phyloP scores from a whole-genome alignment of 2,113 vertebrate species.

The Mirounga angustirostris region DNA sequence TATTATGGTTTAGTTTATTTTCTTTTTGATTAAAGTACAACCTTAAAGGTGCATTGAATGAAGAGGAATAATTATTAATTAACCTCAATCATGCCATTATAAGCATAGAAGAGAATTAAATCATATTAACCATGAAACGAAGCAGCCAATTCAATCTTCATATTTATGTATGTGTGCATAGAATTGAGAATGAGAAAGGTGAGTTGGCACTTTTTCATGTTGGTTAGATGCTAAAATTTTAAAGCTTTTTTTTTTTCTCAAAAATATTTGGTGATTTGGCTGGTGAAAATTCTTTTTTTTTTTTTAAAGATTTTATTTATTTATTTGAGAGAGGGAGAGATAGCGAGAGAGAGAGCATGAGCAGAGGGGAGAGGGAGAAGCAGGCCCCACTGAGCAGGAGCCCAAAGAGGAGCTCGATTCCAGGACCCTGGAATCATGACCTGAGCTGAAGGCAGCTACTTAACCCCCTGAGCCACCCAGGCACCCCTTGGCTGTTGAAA shows the following conservation, averaged over 20 bases:
- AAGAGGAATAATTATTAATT: background rate
- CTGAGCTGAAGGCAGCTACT: background rate
- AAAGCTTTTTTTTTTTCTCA: background rate
- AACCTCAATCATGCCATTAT: background rate
- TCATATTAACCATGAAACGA: background rate
- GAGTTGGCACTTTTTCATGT: background rate
- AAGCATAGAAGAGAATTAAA: background rate
- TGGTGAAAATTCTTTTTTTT: background rate
- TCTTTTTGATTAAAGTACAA: background rate
- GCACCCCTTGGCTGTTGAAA: background rate
- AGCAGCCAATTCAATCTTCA: background rate
- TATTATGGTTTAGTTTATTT: background rate
- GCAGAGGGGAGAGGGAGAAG: background rate
- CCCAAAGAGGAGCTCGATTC: background rate
- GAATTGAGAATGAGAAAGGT: background rate
- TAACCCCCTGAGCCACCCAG: background rate
- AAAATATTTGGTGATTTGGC: background rate
- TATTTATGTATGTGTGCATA: background rate
- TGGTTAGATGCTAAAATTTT: background rate
- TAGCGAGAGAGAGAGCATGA: background rate
- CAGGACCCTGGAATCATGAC: background rate
- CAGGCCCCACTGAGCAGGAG: background rate
- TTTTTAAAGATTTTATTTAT: background rate
- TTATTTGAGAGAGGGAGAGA: background rate
- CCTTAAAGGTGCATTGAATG: background rate